Evolutionary conservation across 2,797 vertebrate species (phyloP), one percentile per base, ranked within the genome.

Genomic region (Dendrocincla fuliginosa): DNA sequence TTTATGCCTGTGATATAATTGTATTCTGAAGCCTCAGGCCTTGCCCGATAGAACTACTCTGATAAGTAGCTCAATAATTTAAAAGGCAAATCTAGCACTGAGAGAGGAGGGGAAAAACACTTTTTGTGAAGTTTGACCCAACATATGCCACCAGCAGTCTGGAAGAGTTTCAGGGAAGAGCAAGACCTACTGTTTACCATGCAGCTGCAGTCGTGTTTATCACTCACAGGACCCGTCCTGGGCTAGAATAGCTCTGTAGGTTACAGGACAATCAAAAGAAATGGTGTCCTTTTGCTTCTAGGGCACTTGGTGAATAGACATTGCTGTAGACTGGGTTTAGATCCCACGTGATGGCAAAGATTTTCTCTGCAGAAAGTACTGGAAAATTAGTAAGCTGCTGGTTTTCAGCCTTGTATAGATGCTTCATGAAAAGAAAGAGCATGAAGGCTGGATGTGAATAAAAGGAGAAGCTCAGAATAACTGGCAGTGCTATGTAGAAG

Each of bases 41-140:
- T 91, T 91, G 69, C 22, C 47, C 67, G 70, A 41, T 55, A 78
- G 33, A 91, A 86, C 47, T 59, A 82, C 41, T 91, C 79, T 91
- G 83, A 91, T 81, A 57, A 76, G 80, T 46, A 69, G 9, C 64
- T 91, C 71, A 80, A 90, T 86, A 90, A 78, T 81, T 90, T 52
- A 81, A 94, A 89, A 91, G 71, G 33, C 44, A 84, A 80, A 73
- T 57, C 33, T 68, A 71, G 28, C 46, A 32, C 42, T 30, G 15
- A 9, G 13, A 77, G 46, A 52, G 25, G 46, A 73, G 28, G 19
- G 16, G 24, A 1, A 64, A 84, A 94, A 9, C 37, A 65, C 2
- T 78, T 94, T 67, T 82, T 65, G 13, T 84, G 56, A 85, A 17
- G 19, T 65, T 59, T 94, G 64, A 91, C 50, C 55, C 69, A 67